Evolutionary conservation across 2,797 vertebrate genomes (phyloP), one percentile per base, ranked within the genome.

Genomic region (Danio tinwini): DNA sequence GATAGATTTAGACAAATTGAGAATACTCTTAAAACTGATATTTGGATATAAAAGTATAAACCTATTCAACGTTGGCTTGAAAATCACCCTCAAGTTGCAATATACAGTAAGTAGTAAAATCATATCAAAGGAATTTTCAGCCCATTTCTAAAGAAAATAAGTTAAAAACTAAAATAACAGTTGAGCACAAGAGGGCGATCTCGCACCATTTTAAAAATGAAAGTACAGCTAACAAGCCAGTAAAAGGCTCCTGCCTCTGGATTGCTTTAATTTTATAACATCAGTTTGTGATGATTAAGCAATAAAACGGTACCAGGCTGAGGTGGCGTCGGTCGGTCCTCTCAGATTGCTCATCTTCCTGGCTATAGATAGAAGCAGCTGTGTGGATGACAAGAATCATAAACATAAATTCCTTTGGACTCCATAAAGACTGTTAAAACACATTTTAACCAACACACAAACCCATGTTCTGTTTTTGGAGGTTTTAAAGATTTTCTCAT

Each of bases 241-340:
- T 53, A 8, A 6, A 4, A 1, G 16, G 16, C 1, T 49, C 53
- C 53, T 49, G 44, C 8, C 12, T 42, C 37, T 50, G 4, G 14
- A 16, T 56, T 68, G 19, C 5, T 68, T 47, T 47, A 12, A 5
- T 13, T 13, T 17, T 58, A 47, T 65, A 67, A 47, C 19, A 45
- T 50, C 5, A 49, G 9, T 74, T 50, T 45, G 73, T 82, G 75
- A 77, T n/a, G 61, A 82, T 71, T 73, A 83, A 82, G 78, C 75
- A 64, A 45, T 65, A 84, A 79, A 78, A 81, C n/a, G 86, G 62
- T 90, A 97, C 97, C 89, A 84, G 91, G 89, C 87, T 89, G 83
- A 87, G 88, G 76, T 74, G 75, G 17, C 87, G 94, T 47, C 90
- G 91, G 69, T 92, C 92, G 29, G 91, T 63, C 0, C 80, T 49